Evolutionary conservation across 2,113 vertebrate genomes (phyloP), one percentile per base, ranked within the genome.

Genomic region (Mobula birostris): DNA sequence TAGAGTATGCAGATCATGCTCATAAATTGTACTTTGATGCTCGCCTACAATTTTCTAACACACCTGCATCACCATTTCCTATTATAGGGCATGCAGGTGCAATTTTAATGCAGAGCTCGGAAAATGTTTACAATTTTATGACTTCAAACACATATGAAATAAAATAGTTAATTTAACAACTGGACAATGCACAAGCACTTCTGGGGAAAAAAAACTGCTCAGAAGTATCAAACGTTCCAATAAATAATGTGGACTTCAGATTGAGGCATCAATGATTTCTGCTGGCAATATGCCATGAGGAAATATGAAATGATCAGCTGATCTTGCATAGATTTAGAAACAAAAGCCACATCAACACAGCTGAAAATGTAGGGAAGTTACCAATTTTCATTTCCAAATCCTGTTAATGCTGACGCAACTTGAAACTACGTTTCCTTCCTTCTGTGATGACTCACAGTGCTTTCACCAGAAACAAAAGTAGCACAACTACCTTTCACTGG

Each of bases 291-390:
- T 32, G 36, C 7, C n/a, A 80, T 80, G 3, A 36, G 14, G 78
- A 80, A 80, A 80, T 36, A 12, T 80, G 78, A 19, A 72, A 72
- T 72, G 68, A 90, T 66, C 85, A 90, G 85, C 85, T 90, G 90
- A 40, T 93, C 21, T 12, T 56, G 70, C 48, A 56, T 9, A 40
- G 70, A 93, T 48, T 74, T 27, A 56, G 40, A 72, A 76, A 24
- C 83, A 93, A 93, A 74, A 48, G 40, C 91, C 91, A 93, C 68
- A 72, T 93, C 91, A 93, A 70, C 91, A 93, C 27, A 74, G 36
- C 91, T 48, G 85, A 90, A 93, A 17, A 27, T 56, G 32, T 24
- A 56, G 36, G 91, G 32, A 93, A 93, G 68, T 27, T 36, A 40
- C 12, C 66, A 93, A 24, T 93, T 93, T 56, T 74, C 24, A 72